Evolutionary conservation across 1,140 invertebrate species (phyloP), one percentile per base, ranked within the genome.

Genomic region (Rhynchophorus ferrugineus): DNA sequence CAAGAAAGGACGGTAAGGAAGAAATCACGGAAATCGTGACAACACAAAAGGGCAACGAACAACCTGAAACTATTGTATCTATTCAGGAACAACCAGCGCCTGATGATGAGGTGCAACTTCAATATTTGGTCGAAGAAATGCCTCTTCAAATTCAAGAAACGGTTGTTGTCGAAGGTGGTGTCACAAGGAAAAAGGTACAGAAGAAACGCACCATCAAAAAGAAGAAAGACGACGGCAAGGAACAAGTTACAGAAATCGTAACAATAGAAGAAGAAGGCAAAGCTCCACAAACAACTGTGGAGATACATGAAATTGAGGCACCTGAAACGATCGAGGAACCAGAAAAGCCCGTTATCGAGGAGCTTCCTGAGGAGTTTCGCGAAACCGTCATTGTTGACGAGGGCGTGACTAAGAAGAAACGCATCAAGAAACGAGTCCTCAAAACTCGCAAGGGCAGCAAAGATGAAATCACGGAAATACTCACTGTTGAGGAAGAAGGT

Each of bases 21-120:
- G 65, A 74, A 61, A 61, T 69, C 2, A 71, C 66, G 2, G 69
- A 73, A 63, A 70, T 72, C 48, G 68, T 71, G 20, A 72, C 73
- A 14, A 61, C 72, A 24, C 66, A 72, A 60, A 69, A 72, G 60
- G 69, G 73, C 49, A 67, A 68, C 22, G 63, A 63, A 19, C 35
- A 66, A 57, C 66, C 66, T 9, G 60, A 51, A 50, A 56, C 54
- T 8, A 62, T 54, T n/a, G 65, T 68, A 14, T 62, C 51, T 6
- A 51, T 64, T 16, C 53, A 62, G 72, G 67, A 57, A 61, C 71
- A 9, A 61, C 29, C 68, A 73, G 36, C 50, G 69, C 29, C 61
- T 52, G 5, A 6, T 29, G 16, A 59, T 18, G 50, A 46, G 36
- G 20, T 13, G 44, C n/a, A 65, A 11, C 67, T 69, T 59, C 64